These are phyloP conservation scores for Nothobranchius kuhntae DNA, from an alignment of 2,113 vertebrate species.

Conservation along the genomic window DNA sequence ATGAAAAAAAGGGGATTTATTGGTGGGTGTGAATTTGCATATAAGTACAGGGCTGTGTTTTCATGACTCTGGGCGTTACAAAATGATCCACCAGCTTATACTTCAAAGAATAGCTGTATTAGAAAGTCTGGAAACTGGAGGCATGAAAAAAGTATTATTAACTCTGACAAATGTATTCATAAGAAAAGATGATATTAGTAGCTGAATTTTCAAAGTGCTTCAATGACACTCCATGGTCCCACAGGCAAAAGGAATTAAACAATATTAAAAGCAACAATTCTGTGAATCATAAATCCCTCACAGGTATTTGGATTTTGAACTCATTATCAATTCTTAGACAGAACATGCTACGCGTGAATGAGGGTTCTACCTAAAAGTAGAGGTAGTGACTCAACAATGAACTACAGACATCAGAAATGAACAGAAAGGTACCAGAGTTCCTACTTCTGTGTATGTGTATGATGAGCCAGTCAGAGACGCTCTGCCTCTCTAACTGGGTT, in stretches of 20 bases:
- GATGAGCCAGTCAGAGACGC: too few relatives aligned
- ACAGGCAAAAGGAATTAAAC: not conserved
- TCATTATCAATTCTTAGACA: not conserved
- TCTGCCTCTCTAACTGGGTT: too few relatives aligned
- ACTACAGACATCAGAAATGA: not conserved
- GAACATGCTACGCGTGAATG: not conserved
- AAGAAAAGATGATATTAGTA: slow-evolving; percentile 33
- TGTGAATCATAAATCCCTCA: slow-evolving; percentile 8
- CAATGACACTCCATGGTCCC: not conserved
- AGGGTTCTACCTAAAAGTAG: not conserved
- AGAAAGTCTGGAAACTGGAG: not conserved
- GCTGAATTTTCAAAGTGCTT: not conserved
- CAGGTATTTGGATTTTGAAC: not conserved
- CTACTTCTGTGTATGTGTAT: too few relatives aligned
- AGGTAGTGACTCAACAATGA: not conserved
- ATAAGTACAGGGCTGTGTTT: not conserved
- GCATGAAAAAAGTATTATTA: not conserved
- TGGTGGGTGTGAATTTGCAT: slow-evolving; percentile 50
- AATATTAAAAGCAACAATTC: slow-evolving; percentile 9
- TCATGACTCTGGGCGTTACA: not conserved
- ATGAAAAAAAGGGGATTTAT: slow-evolving; percentile 19
- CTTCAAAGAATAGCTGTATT: not conserved
- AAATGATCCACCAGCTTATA: slow-evolving; percentile 25
- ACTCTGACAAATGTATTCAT: slow-evolving; percentile 15
- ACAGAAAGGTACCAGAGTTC: too few relatives aligned